Evolutionary conservation across 2,797 vertebrate species (phyloP), one percentile per base, ranked within the genome.

Genomic region (Sitta carolinensis): DNA sequence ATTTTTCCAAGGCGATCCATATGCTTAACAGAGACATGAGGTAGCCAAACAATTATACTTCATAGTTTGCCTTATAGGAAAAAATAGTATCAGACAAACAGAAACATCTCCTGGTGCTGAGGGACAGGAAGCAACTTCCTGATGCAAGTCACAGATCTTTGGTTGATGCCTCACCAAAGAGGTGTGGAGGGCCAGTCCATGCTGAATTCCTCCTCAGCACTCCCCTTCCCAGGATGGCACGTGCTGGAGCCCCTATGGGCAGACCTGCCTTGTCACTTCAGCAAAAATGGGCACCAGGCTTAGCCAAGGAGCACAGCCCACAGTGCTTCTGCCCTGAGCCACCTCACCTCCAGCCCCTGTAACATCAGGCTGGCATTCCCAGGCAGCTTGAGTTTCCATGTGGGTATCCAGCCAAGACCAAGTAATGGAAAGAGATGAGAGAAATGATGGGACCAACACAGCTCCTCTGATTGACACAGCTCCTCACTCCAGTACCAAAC

Each of bases 141-240:
- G 16, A 23, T 9, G 25, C 55, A 45, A 29, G 30, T 23, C 36
- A 4, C 5, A 0, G 48, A 11, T 7, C 21, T 62, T 55, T 29
- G 25, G n/a, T 11, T 40, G 85, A 80, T 27, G 7, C 17, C 55
- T 50, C 14, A 16, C 2, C n/a, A n/a, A n/a, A 1, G 34, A 13
- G 22, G 13, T 4, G 4, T 10, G 0, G 26, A 69, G 23, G 20
- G 51, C 20, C 20, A 62, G 20, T 34, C 58, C 43, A 11, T 13
- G 1, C 4, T 21, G 25, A 66, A 20, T 52, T 74, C 58, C 7
- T 34, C 30, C 61, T 22, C 61, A 52, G 45, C 0, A 0, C 43
- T 67, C 50, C 26, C 9, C 7, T 16, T 13, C 42, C 8, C 1
- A 2, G 18, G 23, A 25, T 11, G 8, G 51, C 36, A 43, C 40